Base-by-base conservation (phyloP, 30 jellyfish, hydroid and myxozoan genomes). In the Pelagia noctiluca region DNA sequence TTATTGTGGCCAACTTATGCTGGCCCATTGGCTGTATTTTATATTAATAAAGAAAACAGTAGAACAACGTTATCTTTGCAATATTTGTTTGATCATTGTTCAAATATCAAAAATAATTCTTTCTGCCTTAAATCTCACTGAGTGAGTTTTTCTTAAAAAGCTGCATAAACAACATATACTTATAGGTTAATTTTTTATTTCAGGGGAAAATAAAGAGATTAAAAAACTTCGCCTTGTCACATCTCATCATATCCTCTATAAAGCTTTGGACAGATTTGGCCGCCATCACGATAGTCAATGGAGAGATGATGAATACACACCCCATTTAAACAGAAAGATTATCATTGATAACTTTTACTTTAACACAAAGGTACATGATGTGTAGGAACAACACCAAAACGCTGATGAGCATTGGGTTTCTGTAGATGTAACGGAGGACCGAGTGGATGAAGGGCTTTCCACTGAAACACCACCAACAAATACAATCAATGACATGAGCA, bases 161-260 rank as follows among this genome's bases (percentile, higher is more conserved):
- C n/a, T n/a, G n/a, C n/a, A n/a, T n/a, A n/a, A n/a, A n/a, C n/a
- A n/a, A n/a, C n/a, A n/a, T n/a, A n/a, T n/a, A n/a, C n/a, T n/a
- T n/a, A n/a, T n/a, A n/a, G n/a, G n/a, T n/a, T n/a, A n/a, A n/a
- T n/a, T 49, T 0, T 49, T 2, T 0, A 16, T 49, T 49, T 49
- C 64, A 49, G 64, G 64, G 64, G 64, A 49, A 49, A 49, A 49
- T 49, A 49, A 49, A 49, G 64, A 49, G 64, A 26, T 49, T 49
- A 26, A 49, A 49, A 26, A 49, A 22, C 64, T 49, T 26, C 64
- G 64, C 64, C 64, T 49, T 49, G 64, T 49, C 1, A 49, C 64
- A 49, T 49, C 64, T 1, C 64, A 49, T 49, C 64, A 49, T 26
- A 16, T 49, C 64, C 64, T 49, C 64, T 49, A 49, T 26, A 49